Percentiles rank a stretch among this genome's conserved stretches.
These are phyloP conservation scores for Scarus forsteni DNA, from an alignment of 2,797 vertebrate species.

Conservation along the genomic window DNA sequence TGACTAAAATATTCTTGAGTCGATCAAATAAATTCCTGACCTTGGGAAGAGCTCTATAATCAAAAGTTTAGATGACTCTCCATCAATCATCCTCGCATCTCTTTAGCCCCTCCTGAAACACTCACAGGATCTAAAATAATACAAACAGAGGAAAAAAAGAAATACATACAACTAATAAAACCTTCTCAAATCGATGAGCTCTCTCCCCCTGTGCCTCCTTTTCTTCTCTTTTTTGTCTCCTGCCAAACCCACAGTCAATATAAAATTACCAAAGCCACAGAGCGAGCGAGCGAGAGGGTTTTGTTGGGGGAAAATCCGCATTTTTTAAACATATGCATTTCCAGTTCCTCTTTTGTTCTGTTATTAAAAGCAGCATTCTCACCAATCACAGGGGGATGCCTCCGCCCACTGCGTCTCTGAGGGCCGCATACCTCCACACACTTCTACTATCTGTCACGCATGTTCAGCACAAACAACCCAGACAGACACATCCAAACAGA, in stretches of 20 bases:
- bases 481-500: slow-evolving; percentile 37
- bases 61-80: slow-evolving; percentile 43
- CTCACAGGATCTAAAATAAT: slow-evolving; percentile 73
- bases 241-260: slow-evolving; percentile 90
- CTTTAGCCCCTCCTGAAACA: slow-evolving; percentile 24
- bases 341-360: slow-evolving; percentile 88
- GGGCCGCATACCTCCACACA: slow-evolving; percentile 77
- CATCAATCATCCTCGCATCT: slow-evolving; percentile 56
- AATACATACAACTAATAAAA: slow-evolving; percentile 85
- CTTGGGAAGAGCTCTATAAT: slow-evolving; percentile 27
- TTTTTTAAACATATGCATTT: slow-evolving; percentile 89
- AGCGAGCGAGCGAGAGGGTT: slow-evolving; percentile 65
- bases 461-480: slow-evolving; percentile 59
- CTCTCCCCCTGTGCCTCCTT: slow-evolving; percentile 56
- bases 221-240: slow-evolving; percentile 80
- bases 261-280: slow-evolving; percentile 87
- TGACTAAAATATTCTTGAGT: slow-evolving; percentile 41
- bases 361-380: slow-evolving; percentile 88
- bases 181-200: slow-evolving; percentile 64
- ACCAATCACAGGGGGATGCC: slow-evolving; percentile 80
- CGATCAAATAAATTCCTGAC: slow-evolving; percentile 31
- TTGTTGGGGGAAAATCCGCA: slow-evolving; percentile 74
- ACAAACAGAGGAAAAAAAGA: slow-evolving; percentile 74
- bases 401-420: slow-evolving; percentile 61
- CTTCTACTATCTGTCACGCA: slow-evolving; percentile 74